Evolutionary conservation across 2,113 vertebrate species (phyloP), one percentile per base, ranked within the genome.

Genomic region (Plecturocebus donacophilus): DNA sequence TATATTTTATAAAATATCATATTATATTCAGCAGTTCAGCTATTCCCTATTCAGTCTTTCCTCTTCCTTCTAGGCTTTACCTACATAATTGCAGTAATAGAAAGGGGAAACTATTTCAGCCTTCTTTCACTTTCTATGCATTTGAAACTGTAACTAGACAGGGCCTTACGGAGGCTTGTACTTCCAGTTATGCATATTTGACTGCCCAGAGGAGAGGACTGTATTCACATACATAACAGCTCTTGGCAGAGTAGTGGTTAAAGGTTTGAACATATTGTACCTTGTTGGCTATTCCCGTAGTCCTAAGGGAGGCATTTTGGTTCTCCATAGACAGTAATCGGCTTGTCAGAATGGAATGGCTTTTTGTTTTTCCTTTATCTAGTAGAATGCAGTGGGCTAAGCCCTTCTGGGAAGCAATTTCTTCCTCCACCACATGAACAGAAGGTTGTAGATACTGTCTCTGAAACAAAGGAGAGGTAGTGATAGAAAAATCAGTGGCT

Each of bases 351-450:
- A 89, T 95, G 61, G 35, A 97, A 91, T 95, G 73, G 70, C 73
- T 95, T 96, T 98, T 98, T 95, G 90, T 92, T 96, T 97, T 96
- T 96, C 79, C 86, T 97, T 96, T 97, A 97, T 96, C 95, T 98
- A 90, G 94, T 96, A 96, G 97, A 97, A 97, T 97, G 27, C 47
- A 93, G 58, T 91, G 70, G 90, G 16, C 73, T 94, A 80, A 95
- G 38, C 58, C 96, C 97, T 97, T 95, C 85, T 93, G 75, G 75
- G 86, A 98, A 96, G 85, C 75, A 73, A 45, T 96, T 96, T 95
- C 89, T 97, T 97, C 73, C 77, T 95, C 68, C 23, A 87, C 80
- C 27, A 0, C 68, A 80, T 94, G 82, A 97, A 96, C 90, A 94
- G 94, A 96, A 97, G 88, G 66, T 94, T 0, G 1, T 84, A 68